A percentile compares a stretch with the other conserved stretches of the same genome.
These are phyloP conservation scores for Phalacrocorax carbo DNA, from an alignment of 2,113 vertebrate genomes.

Conservation along the genomic window DNA sequence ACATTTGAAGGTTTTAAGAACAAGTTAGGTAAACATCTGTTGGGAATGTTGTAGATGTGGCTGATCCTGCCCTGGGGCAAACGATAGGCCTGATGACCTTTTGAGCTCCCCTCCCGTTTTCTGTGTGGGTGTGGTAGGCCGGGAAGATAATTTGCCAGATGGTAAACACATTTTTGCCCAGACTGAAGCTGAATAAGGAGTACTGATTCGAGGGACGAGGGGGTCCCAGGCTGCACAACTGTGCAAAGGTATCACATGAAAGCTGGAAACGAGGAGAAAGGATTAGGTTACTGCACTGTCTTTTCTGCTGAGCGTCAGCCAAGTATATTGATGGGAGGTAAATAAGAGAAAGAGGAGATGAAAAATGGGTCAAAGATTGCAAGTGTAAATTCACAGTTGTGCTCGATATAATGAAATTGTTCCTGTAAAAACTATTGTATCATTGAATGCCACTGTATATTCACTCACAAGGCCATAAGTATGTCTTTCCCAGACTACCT, in stretches of 20 bases:
- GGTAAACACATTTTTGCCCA: constrained; percentile 51
- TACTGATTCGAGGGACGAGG: background rate
- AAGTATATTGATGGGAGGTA: background rate
- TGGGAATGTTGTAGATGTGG: constrained; percentile 47
- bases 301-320: background rate
- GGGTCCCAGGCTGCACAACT: background rate
- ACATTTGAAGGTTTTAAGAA: constrained; percentile 20
- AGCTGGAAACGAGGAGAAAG: background rate
- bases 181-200: constrained; percentile 9
- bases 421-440: constrained; percentile 49
- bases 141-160: constrained; percentile 60
- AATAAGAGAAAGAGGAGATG: constrained; percentile 11
- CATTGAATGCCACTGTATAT: background rate
- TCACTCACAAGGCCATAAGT: constrained; percentile 48
- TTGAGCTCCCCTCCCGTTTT: constrained; percentile 26
- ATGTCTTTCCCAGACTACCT: constrained; percentile 54
- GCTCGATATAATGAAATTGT: constrained; percentile 53
- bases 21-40: constrained; percentile 55
- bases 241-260: background rate
- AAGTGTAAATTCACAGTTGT: constrained; percentile 38
- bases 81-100: constrained; percentile 23
- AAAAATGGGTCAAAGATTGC: constrained; percentile 57
- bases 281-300: background rate
- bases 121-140: constrained; percentile 3
- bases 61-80: constrained; percentile 52